Percentiles rank a stretch among this genome's conserved stretches.
Evolutionary conservation across 2,888 invertebrate genomes (phyloP).

Genomic region (Halictus quadricinctus): DNA sequence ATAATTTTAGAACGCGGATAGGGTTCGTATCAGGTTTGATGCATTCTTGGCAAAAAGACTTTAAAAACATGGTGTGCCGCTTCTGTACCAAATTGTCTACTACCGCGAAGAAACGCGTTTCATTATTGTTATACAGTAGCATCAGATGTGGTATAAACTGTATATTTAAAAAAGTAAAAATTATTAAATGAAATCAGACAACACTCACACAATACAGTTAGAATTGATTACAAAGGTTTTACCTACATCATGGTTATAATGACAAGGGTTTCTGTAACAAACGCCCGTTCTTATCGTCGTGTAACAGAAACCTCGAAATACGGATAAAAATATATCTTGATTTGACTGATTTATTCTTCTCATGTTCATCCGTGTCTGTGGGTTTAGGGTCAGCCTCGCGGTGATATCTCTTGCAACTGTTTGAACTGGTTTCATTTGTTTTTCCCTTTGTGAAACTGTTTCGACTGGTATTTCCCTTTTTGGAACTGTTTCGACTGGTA

Average conservation of each 20-base stretch:
- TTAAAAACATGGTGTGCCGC: background rate
- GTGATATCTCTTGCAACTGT: rapidly evolving
- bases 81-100: background rate
- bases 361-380: no score
- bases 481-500: background rate
- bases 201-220: background rate
- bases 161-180: slow-evolving; percentile 6
- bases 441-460: background rate
- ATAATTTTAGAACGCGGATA: background rate
- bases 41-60: rapidly evolving
- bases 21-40: rapidly evolving
- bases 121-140: rapidly evolving
- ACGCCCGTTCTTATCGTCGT: rapidly evolving
- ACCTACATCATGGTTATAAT: slow-evolving; percentile 52
- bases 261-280: slow-evolving; percentile 6
- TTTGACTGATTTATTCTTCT: rapidly evolving
- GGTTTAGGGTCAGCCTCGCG: background rate
- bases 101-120: background rate
- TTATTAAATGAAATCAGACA: background rate
- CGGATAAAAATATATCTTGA: rapidly evolving
- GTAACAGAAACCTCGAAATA: slow-evolving; percentile 28
- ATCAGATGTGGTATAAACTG: background rate
- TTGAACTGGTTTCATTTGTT: background rate
- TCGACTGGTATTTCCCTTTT: background rate
- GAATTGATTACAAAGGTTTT: background rate